Percentiles rank a stretch among this genome's conserved stretches.
Conservation (phyloP, 1,140 invertebrate species). For the Tetraneura akinire region DNA sequence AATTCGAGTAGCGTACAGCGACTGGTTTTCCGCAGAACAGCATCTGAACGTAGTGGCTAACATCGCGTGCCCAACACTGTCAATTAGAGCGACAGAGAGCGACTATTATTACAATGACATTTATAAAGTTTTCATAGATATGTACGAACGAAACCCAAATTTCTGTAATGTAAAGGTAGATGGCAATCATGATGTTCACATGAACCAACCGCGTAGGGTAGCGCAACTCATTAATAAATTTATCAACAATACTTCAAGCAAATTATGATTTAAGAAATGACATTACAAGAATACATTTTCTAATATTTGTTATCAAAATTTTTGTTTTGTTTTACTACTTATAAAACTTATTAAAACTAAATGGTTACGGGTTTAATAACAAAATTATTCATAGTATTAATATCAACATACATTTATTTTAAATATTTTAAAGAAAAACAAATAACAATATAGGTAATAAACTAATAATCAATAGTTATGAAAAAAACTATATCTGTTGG, state of each 20-base stretch:
- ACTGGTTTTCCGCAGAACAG: conserved; percentile 54
- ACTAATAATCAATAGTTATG: conserved; percentile 14
- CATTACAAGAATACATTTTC: not conserved
- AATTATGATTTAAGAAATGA: conserved; percentile 13
- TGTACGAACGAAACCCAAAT: conserved; percentile 55
- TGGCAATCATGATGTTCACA: conserved; percentile 70
- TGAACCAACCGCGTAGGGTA: conserved; percentile 64
- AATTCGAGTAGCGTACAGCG: conserved; percentile 53
- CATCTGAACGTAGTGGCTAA: conserved; percentile 52
- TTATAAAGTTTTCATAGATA: conserved; percentile 52
- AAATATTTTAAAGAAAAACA: not conserved
- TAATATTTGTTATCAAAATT: not conserved
- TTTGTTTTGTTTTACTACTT: not conserved
- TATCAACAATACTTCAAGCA: conserved; percentile 53
- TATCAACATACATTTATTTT: conserved; percentile 15
- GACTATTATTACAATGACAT: conserved; percentile 25
- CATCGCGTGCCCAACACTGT: conserved; percentile 55
- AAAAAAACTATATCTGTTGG: not conserved
- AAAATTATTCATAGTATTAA: not conserved
- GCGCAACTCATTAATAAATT: conserved; percentile 59
- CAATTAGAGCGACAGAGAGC: conserved; percentile 56
- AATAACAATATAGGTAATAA: too few species aligned
- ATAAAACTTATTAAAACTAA: not conserved
- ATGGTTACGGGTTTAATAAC: not conserved
- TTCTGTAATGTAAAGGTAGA: conserved; percentile 59